Percentiles rank a stretch among this genome's conserved stretches.
Conservation (phyloP, 2,888 invertebrate genomes). For the Eristalis pertinax region DNA sequence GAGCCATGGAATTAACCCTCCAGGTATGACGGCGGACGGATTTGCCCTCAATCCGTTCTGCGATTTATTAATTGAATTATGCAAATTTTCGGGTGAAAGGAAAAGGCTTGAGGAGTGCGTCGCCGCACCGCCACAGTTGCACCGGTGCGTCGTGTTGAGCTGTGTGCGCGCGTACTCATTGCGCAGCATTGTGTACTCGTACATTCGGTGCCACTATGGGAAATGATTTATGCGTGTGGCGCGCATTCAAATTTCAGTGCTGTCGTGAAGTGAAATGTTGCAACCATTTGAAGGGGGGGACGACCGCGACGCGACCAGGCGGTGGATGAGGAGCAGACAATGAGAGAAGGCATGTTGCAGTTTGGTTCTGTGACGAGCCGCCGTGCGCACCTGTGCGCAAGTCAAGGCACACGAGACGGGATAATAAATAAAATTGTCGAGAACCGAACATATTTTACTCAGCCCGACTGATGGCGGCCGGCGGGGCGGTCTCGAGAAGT, state of each 20-base stretch:
- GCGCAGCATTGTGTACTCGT: background rate
- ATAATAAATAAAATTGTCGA: constrained; percentile 39
- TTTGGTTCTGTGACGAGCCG: background rate
- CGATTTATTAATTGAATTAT: constrained; percentile 69
- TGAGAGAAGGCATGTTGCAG: background rate
- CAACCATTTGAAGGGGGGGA: background rate
- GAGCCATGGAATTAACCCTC: constrained; percentile 70
- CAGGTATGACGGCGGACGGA: constrained; percentile 47
- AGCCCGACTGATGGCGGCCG: background rate
- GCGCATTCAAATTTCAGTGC: constrained; percentile 41
- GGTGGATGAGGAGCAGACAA: constrained; percentile 26
- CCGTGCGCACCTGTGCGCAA: constrained; percentile 40
- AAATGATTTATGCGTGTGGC: constrained; percentile 64
- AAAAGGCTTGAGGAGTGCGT: constrained; percentile 28
- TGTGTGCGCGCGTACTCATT: background rate
- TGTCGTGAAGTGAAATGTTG: background rate
- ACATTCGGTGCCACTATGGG: constrained; percentile 46
- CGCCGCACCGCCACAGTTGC: background rate
- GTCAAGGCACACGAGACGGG: constrained; percentile 25
- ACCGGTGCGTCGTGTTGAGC: background rate
- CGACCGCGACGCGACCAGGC: background rate
- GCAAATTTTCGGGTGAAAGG: constrained; percentile 71
- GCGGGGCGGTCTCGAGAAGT: background rate
- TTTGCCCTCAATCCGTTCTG: constrained; percentile 58
- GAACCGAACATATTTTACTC: background rate